These are phyloP conservation scores for Archivesica marissinica DNA, from an alignment of 1,140 invertebrate species.

Conservation along the genomic window DNA sequence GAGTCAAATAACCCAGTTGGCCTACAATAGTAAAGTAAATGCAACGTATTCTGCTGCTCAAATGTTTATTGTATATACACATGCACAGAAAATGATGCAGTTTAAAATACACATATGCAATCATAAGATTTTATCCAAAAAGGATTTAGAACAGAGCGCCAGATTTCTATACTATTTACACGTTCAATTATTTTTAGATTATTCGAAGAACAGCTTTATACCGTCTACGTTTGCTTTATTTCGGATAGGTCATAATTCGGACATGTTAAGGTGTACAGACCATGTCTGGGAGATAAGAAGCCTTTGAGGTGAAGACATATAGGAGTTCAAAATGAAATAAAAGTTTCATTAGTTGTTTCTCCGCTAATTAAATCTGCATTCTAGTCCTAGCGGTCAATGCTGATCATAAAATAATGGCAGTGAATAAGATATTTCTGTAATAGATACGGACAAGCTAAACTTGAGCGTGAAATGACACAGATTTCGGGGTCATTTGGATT, in stretches of 20 bases:
- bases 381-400: neutral
- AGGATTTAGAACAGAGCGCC: neutral
- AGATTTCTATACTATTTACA: too few species aligned
- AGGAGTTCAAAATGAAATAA: constrained; percentile 50
- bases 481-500: constrained; percentile 61
- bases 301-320: constrained; percentile 52
- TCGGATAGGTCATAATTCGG: constrained; percentile 52
- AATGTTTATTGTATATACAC: too few species aligned
- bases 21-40: too few species aligned
- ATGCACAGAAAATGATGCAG: too few species aligned
- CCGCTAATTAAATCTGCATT: constrained; percentile 54
- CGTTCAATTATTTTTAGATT: too few species aligned
- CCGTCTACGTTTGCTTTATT: constrained; percentile 31
- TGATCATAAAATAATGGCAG: constrained; percentile 38
- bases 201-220: constrained; percentile 16
- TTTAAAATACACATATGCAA: too few species aligned
- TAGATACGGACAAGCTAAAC: constrained; percentile 38
- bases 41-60: too few species aligned
- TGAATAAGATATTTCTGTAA: constrained; percentile 35
- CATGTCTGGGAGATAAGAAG: constrained; percentile 31
- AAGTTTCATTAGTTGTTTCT: constrained; percentile 61
- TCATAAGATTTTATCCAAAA: too few species aligned
- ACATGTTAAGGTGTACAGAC: constrained; percentile 29
- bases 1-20: too few species aligned
- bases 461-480: constrained; percentile 51